Base-by-base conservation (phyloP, 2,888 invertebrate genomes). In the Acleris emargana region DNA sequence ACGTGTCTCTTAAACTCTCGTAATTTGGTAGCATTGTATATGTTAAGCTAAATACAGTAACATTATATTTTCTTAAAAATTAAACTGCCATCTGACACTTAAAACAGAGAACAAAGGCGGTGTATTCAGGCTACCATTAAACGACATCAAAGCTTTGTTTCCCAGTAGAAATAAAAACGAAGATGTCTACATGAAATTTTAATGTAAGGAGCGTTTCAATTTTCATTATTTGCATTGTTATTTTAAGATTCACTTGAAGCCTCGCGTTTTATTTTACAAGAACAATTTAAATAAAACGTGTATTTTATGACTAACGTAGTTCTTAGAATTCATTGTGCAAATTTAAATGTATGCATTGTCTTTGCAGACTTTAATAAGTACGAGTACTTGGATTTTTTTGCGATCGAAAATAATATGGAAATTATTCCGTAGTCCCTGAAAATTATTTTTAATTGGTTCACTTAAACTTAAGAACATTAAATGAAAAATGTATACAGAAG, bases 131-230 rank as follows among this genome's bases (percentile, higher is more conserved):
- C 42, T 25, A 28, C 53, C 55, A 25, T 64, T 58, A 22, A 63
- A 58, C 18, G 53, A 64, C 64, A 53, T 58, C 64, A 64, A 64
- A 64, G 64, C 58, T 42, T 53, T 57, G 62, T 51, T 63, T 43
- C 45, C 20, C 22, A 22, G 58, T 5, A 17, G 6, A 38, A 53
- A 58, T 58, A 63, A 64, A 64, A 63, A 52, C 22, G n/a, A 38
- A 64, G 53, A 53, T 38, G 45, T 42, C 52, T 25, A 13, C 47
- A 53, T 64, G 58, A 64, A 64, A 64, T 47, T 58, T 58, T 53
- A 58, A 64, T 64, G 53, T 42, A 38, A n/a, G 47, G 43, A 64
- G 53, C 25, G 53, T 38, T 20, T 43, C 49, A 28, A 57, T 57
- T 42, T 52, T 58, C 32, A 22, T 32, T 61, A 3, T 47, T 58